phyloP scores from a whole-genome alignment of 2,113 vertebrate genomes.

The Butorides virescens region DNA sequence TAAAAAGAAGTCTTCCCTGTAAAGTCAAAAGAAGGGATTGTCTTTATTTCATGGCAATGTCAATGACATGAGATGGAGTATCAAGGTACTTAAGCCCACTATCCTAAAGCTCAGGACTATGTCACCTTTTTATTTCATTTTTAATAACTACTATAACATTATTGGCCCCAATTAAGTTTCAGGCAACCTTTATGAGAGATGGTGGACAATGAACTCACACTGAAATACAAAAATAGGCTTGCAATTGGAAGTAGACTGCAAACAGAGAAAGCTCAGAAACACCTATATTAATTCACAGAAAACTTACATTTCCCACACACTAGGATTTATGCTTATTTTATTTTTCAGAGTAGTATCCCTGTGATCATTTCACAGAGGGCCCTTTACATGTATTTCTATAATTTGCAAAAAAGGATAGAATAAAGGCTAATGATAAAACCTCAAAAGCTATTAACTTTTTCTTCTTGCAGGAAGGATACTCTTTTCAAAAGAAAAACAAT shows the following conservation, averaged over 20 bases:
- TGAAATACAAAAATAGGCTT: neutral
- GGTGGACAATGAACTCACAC: neutral
- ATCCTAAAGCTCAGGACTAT: neutral
- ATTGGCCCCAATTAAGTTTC: fast-evolving
- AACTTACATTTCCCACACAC: neutral
- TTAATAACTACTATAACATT: neutral
- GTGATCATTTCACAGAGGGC: neutral
- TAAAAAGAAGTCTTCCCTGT: neutral
- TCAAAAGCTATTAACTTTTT: neutral
- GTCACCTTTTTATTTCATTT: neutral
- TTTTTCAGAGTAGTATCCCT: neutral
- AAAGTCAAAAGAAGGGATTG: neutral
- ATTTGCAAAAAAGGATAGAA: neutral
- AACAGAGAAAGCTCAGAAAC: neutral
- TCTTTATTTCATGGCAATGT: neutral
- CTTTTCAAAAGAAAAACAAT: neutral
- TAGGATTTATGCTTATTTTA: neutral
- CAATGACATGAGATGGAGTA: neutral
- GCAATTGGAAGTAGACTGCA: neutral
- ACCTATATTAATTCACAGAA: neutral
- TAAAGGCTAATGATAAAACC: neutral
- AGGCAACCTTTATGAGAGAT: neutral
- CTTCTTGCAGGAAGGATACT: neutral
- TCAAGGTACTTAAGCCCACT: neutral
- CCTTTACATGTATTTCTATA: neutral